These are phyloP conservation scores for Melanotaenia duboulayi DNA, from an alignment of 2,113 vertebrate species.

Conservation along the genomic window DNA sequence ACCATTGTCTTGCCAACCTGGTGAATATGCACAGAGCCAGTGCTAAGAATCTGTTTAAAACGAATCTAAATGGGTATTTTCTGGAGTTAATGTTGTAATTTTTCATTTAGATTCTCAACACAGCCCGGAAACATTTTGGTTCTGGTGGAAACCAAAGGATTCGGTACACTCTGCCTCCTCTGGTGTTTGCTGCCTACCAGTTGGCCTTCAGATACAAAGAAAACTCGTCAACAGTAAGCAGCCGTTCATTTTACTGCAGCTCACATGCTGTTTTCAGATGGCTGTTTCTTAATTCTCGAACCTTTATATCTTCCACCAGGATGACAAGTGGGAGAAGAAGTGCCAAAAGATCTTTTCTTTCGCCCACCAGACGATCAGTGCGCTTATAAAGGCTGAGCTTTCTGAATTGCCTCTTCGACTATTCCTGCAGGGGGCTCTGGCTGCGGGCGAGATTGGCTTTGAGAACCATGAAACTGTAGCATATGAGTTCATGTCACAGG, in stretches of 20 bases:
- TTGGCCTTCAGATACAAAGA: slow-evolving; percentile 98
- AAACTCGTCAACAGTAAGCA: slow-evolving; percentile 88
- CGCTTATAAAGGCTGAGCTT: slow-evolving; percentile 96
- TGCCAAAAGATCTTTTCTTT: slow-evolving; percentile 99
- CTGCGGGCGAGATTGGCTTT: slow-evolving; percentile 96
- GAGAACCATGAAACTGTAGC: slow-evolving; percentile 99
- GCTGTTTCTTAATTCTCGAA: rapidly evolving
- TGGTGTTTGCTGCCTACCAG: slow-evolving; percentile 97
- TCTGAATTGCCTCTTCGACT: slow-evolving; percentile 95
- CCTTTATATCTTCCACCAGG: slow-evolving; percentile 76
- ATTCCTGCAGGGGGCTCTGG: slow-evolving; percentile 96
- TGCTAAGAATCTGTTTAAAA: too few species aligned
- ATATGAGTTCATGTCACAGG: slow-evolving; percentile 99
- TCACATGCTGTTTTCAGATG: neutral
- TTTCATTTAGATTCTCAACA: slow-evolving; percentile 91
- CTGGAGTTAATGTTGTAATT: neutral
- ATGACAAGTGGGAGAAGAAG: slow-evolving; percentile 99
- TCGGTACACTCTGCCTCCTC: slow-evolving; percentile 92
- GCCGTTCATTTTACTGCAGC: too few species aligned
- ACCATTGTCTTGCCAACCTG: too few species aligned
- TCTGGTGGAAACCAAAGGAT: slow-evolving; percentile 97
- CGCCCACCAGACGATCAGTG: slow-evolving; percentile 98
- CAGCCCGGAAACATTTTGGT: slow-evolving; percentile 97
- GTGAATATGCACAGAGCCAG: too few species aligned
- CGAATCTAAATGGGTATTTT: neutral